Evolutionary conservation across 2,797 vertebrate species (phyloP).

Genomic region (Manis pentadactyla): DNA sequence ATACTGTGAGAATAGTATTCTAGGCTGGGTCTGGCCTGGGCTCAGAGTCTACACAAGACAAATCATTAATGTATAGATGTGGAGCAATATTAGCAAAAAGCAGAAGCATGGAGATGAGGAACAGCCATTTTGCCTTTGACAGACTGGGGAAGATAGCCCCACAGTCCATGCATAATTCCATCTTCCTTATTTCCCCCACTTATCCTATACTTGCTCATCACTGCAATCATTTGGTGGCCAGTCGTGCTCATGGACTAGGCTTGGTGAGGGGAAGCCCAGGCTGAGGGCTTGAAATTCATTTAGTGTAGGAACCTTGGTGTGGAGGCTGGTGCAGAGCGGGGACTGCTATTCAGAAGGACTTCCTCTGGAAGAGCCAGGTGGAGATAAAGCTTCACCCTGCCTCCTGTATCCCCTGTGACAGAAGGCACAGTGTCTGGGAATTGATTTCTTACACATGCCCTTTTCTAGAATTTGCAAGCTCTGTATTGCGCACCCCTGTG

Average conservation of each 20-base stretch:
- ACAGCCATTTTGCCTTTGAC: background rate
- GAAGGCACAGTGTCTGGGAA: background rate
- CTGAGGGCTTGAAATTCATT: background rate
- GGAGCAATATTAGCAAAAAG: background rate
- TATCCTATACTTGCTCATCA: background rate
- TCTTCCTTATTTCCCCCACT: background rate
- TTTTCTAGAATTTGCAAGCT: background rate
- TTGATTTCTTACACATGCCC: background rate
- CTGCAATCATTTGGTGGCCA: background rate
- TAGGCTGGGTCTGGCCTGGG: background rate
- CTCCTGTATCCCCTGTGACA: background rate
- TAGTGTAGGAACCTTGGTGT: background rate
- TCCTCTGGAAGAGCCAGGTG: background rate
- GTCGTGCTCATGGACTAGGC: background rate
- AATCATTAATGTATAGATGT: background rate
- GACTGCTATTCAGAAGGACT: background rate
- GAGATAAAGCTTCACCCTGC: background rate
- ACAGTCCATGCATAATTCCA: background rate
- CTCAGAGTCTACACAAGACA: background rate
- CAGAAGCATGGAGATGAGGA: too few species aligned
- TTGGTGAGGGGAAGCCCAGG: background rate
- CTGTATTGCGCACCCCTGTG: background rate
- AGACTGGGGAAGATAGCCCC: background rate
- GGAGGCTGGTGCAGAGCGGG: background rate
- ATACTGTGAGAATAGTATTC: background rate